Conservation (phyloP, 2,888 invertebrate genomes). For the Eurois occulta region DNA sequence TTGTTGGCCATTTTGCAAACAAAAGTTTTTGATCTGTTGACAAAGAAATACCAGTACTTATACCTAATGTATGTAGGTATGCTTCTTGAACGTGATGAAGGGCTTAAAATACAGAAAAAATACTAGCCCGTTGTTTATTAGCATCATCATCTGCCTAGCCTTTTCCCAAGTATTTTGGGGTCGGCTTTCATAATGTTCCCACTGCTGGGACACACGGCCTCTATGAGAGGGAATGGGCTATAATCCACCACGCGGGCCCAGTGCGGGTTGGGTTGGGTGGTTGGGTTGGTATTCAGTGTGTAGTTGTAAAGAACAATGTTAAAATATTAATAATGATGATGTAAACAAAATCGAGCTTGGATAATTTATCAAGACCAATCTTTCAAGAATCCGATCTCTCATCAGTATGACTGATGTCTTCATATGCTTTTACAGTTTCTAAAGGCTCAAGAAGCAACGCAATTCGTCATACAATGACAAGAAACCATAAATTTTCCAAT, state of each 20-base stretch:
- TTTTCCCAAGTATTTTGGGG: no score
- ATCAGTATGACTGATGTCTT: neutral
- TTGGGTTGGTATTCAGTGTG: no score
- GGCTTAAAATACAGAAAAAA: slow-evolving; percentile 27
- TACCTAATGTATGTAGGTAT: neutral
- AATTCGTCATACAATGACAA: slow-evolving; percentile 28
- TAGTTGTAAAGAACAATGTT: slow-evolving; percentile 14
- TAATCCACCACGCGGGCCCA: no score
- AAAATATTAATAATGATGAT: slow-evolving; percentile 4
- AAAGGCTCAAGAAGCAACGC: neutral
- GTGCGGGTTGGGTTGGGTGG: no score
- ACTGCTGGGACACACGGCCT: no score
- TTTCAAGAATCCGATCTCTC: neutral
- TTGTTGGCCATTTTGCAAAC: neutral
- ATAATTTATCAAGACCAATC: neutral
- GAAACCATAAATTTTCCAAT: slow-evolving; percentile 17
- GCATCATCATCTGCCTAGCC: no score
- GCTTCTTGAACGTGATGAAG: neutral
- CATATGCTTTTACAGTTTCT: slow-evolving; percentile 2
- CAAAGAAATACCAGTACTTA: slow-evolving; percentile 2
- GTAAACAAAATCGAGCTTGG: neutral
- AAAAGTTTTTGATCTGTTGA: neutral
- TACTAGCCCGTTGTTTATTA: slow-evolving; percentile 36
- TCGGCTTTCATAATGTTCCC: no score
- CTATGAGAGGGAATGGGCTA: no score